These are phyloP conservation scores for Aulostomus chinensis DNA, from an alignment of 2,797 vertebrate genomes.

Conservation along the genomic window DNA sequence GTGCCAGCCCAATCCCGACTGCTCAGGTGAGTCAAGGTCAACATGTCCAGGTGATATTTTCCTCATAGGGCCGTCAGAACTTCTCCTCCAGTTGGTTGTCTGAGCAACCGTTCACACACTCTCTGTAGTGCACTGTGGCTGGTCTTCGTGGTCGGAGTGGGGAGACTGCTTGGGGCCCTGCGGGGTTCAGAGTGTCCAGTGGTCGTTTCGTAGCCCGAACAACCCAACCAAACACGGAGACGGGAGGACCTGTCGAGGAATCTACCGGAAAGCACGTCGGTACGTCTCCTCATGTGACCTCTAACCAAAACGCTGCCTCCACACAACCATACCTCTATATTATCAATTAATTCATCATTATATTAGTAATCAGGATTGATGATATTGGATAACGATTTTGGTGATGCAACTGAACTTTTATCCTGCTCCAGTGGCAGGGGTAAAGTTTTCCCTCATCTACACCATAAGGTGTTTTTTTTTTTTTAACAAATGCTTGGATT, in stretches of 20 bases:
- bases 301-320: too few species aligned
- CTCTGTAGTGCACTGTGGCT: slow-evolving; percentile 87
- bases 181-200: slow-evolving; percentile 89
- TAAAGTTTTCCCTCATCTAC: too few species aligned
- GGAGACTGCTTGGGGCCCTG: slow-evolving; percentile 89
- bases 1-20: slow-evolving; percentile 84
- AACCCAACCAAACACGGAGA: slow-evolving; percentile 81
- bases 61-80: not conserved
- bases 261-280: slow-evolving; percentile 91
- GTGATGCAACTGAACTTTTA: too few species aligned
- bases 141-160: slow-evolving; percentile 93
- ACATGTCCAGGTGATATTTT: not conserved
- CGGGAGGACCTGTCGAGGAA: slow-evolving; percentile 83
- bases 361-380: too few species aligned
- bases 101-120: not conserved
- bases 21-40: slow-evolving; percentile 78
- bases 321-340: too few species aligned
- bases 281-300: slow-evolving; percentile 58
- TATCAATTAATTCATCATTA: too few species aligned
- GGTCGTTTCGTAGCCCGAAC: slow-evolving; percentile 94
- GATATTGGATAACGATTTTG: too few species aligned
- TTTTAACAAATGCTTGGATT: too few species aligned
- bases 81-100: not conserved
- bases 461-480: too few species aligned
- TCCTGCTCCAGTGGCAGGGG: too few species aligned